phyloP scores from a whole-genome alignment of 2,888 invertebrate genomes.

The Tenthredo distinguenda region DNA sequence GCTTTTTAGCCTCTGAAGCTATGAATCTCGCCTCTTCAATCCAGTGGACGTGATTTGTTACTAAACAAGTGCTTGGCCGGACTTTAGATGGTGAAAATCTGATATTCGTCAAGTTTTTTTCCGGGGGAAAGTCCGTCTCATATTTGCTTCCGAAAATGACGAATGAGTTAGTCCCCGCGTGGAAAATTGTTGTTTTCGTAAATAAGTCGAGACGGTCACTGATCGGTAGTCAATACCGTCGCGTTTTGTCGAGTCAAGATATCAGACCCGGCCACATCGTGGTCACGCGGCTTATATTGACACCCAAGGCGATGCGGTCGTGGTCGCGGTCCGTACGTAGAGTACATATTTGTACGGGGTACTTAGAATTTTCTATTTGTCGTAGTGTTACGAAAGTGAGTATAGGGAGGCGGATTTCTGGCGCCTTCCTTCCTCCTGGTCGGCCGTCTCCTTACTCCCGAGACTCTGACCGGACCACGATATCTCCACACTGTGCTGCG shows the following conservation, averaged over 20 bases:
- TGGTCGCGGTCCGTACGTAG: constrained; percentile 24
- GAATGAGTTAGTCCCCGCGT: background rate
- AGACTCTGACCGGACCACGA: background rate
- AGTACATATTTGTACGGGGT: constrained; percentile 52
- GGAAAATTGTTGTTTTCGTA: background rate
- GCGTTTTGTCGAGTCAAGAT: constrained; percentile 22
- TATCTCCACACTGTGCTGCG: background rate
- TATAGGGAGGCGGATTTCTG: constrained; percentile 54
- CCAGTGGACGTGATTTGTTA: background rate
- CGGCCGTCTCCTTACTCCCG: background rate
- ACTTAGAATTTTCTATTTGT: constrained; percentile 51
- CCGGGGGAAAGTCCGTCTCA: background rate
- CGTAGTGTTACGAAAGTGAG: constrained; percentile 50
- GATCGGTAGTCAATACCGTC: constrained; percentile 35
- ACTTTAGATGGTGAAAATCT: background rate
- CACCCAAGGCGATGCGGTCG: constrained; percentile 26
- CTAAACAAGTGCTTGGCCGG: background rate
- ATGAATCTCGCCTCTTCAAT: background rate
- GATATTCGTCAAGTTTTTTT: constrained; percentile 2
- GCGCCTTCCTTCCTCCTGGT: constrained; percentile 57
- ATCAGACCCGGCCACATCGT: background rate
- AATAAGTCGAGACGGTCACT: background rate
- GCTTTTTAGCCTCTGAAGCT: background rate
- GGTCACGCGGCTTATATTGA: constrained; percentile 41
- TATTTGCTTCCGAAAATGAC: background rate